A percentile compares a stretch with the other conserved stretches of the same genome.
phyloP scores from a whole-genome alignment of 2,113 vertebrate genomes.

The Syngnathus floridae region DNA sequence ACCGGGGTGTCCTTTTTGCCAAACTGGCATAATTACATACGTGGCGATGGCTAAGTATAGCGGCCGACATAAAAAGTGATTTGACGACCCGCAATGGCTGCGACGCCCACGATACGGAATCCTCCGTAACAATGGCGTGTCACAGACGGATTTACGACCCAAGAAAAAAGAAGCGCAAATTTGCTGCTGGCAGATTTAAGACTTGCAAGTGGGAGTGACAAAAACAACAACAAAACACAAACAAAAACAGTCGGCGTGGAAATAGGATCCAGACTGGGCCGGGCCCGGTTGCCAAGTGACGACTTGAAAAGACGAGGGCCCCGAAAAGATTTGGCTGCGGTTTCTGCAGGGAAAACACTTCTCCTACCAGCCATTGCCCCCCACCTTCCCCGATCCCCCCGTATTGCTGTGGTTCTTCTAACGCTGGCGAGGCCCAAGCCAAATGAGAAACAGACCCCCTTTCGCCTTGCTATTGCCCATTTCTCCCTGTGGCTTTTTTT shows the following conservation, averaged over 20 bases:
- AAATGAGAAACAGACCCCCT: conserved; percentile 78
- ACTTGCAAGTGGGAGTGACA: conserved; percentile 48
- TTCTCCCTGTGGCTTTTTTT: conserved; percentile 67
- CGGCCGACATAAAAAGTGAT: conserved; percentile 9
- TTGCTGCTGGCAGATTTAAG: conserved; percentile 48
- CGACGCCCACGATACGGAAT: conserved; percentile 28
- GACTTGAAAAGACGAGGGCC: conserved; percentile 56
- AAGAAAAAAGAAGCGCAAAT: conserved; percentile 35
- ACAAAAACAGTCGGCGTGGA: conserved; percentile 65
- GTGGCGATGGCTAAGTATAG: not conserved
- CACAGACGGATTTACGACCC: conserved; percentile 41
- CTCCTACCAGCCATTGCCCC: conserved; percentile 53
- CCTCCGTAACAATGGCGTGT: conserved; percentile 35
- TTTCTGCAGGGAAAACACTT: conserved; percentile 65
- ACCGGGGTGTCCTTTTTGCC: conserved; percentile 35
- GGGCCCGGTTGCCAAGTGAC: conserved; percentile 66
- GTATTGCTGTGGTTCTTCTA: conserved; percentile 57
- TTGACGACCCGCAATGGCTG: conserved; percentile 31
- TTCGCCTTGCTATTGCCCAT: conserved; percentile 68
- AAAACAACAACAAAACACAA: conserved; percentile 68
- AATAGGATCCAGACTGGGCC: conserved; percentile 67
- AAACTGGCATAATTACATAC: conserved; percentile 39
- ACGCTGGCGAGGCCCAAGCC: conserved; percentile 62
- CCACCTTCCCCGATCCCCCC: conserved; percentile 47
- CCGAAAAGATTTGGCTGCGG: conserved; percentile 52